Conservation (phyloP, 2,888 invertebrate species). For the Shargacucullia verbasci region DNA sequence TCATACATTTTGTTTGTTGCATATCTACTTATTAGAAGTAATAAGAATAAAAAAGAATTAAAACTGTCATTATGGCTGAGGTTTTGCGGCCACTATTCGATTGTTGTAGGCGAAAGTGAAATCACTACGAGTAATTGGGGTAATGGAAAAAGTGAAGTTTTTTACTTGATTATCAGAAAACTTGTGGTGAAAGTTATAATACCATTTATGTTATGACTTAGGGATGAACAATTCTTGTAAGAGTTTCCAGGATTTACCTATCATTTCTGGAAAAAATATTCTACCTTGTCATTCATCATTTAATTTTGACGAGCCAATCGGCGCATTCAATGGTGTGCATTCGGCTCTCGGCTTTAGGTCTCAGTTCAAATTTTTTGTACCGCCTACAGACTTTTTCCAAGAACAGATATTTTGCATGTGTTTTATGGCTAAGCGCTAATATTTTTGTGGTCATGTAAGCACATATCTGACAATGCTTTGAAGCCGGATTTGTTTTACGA, state of each 20-base stretch:
- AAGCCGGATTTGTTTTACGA: too few species aligned
- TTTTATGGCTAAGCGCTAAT: too few species aligned
- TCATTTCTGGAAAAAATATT: neutral
- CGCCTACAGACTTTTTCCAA: too few species aligned
- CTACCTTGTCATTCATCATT: neutral
- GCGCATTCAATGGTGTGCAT: too few species aligned
- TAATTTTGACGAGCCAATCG: too few species aligned
- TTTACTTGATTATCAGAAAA: slow-evolving; percentile 49
- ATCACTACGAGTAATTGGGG: slow-evolving; percentile 63
- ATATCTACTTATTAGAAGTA: slow-evolving; percentile 6
- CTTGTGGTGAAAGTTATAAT: slow-evolving; percentile 35
- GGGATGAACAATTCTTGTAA: neutral
- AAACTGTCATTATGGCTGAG: slow-evolving; percentile 36
- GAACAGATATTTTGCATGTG: too few species aligned
- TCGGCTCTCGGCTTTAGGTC: too few species aligned
- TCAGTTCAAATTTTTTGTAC: too few species aligned
- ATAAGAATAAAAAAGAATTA: slow-evolving; percentile 25
- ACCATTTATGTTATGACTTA: neutral
- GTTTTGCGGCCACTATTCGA: slow-evolving; percentile 41
- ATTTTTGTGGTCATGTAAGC: too few species aligned
- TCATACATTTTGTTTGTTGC: too few species aligned
- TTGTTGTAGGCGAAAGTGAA: slow-evolving; percentile 66
- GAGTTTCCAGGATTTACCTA: too few species aligned
- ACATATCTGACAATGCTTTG: too few species aligned
- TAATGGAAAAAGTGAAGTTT: slow-evolving; percentile 55